phyloP scores from a whole-genome alignment of 2,113 vertebrate genomes.

The Odocoileus virginianus region DNA sequence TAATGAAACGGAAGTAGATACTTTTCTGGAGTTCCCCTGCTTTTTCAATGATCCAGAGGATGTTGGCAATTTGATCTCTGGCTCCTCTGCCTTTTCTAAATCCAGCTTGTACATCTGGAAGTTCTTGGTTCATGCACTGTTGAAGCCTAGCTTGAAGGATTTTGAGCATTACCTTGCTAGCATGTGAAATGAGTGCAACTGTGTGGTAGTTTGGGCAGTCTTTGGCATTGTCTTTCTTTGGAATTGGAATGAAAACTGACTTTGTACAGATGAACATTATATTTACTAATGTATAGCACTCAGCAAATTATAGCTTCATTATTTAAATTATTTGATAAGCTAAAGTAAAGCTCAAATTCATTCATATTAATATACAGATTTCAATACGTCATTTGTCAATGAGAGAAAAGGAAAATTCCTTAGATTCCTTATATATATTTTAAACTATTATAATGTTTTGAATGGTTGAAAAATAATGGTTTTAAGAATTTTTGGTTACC shows the following conservation, averaged over 20 bases:
- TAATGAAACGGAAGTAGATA: background rate
- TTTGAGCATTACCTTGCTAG: background rate
- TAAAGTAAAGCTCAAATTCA: background rate
- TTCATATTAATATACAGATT: background rate
- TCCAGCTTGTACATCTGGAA: background rate
- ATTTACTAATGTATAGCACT: background rate
- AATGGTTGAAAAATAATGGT: background rate
- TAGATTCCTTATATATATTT: background rate
- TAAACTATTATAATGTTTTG: background rate
- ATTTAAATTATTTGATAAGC: background rate
- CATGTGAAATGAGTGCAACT: background rate
- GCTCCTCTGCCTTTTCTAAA: background rate
- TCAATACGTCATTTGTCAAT: background rate
- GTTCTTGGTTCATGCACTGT: background rate
- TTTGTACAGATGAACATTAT: background rate
- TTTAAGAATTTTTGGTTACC: background rate
- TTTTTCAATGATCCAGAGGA: background rate
- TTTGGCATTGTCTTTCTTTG: background rate
- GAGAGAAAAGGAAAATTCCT: background rate
- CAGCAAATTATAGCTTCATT: background rate
- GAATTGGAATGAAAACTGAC: background rate
- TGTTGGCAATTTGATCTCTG: background rate
- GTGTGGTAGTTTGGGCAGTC: background rate
- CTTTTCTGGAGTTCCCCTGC: background rate
- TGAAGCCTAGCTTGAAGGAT: background rate